Base-by-base conservation (phyloP, 37 sponge, comb jelly and placozoan species). In the Halichondria panicea region DNA sequence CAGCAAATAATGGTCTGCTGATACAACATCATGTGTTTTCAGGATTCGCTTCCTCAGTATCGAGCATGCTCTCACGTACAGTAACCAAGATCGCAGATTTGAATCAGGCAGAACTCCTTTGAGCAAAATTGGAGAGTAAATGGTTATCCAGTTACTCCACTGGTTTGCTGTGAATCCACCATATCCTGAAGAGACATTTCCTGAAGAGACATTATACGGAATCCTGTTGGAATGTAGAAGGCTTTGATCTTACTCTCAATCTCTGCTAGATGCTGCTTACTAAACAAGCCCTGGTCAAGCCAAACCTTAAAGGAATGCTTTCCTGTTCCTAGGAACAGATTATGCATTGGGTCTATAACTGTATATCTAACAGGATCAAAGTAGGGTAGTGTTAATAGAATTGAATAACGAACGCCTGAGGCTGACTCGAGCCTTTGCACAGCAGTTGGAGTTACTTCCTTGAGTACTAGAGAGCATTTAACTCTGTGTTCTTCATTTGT, bases 161-260 rank as follows among this genome's bases (percentile, higher is more conserved):
- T 88, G 84, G 48, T 76, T 66, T 37, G 89, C 89, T 25, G 57
- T 88, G 40, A 88, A 88, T 3, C 84, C 84, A 56, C 70, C 61
- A 66, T 61, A 83, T 21, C 69, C 63, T n/a, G 74, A 82, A 2
- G 62, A 38, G 22, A 88, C 83, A 9, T 68, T 88, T 27, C 44
- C 33, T 43, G 84, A n/a, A n/a, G n/a, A n/a, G n/a, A n/a, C n/a
- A n/a, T n/a, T n/a, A n/a, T n/a, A n/a, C n/a, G n/a, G n/a, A n/a
- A n/a, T n/a, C n/a, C 73, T 54, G 63, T 18, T 5, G 89, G 89
- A 38, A 71, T 48, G 12, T 35, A 11, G 60, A 88, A 65, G 0
- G 1, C 0, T 12, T 33, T 71, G 1, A 63, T 34, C 55, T n/a
- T 32, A 45, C 34, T n/a, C 8, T 77, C 74, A 43, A 88, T 81